These are phyloP conservation scores for Sanderia malayensis DNA, from an alignment of 30 jellyfish, hydroid and myxozoan species.

Conservation along the genomic window DNA sequence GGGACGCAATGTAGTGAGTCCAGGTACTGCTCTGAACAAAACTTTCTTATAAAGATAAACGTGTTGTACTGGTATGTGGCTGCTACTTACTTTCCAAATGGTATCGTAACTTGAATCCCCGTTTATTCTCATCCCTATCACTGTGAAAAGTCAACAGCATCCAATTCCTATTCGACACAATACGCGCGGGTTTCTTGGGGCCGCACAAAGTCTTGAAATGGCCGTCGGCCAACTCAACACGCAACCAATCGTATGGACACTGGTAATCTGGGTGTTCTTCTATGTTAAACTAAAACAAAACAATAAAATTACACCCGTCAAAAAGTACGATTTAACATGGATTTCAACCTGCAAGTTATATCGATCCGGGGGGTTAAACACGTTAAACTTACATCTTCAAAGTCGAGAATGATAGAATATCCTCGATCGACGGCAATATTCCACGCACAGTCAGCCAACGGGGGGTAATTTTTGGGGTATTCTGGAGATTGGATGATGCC, in stretches of 20 bases:
- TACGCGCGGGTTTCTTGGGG: slow-evolving; percentile 41
- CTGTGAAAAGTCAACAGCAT: slow-evolving; percentile 59
- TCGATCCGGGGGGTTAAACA: no score
- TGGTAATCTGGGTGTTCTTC: slow-evolving; percentile 91
- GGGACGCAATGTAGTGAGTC: no score
- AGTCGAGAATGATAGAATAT: slow-evolving; percentile 64
- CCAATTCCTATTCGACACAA: slow-evolving; percentile 67
- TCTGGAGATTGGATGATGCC: slow-evolving; percentile 90
- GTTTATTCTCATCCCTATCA: slow-evolving; percentile 58
- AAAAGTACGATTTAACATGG: neutral
- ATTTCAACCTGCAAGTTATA: neutral
- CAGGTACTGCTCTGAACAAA: no score
- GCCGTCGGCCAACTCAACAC: slow-evolving; percentile 61
- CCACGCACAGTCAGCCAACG: slow-evolving; percentile 93
- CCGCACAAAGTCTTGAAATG: slow-evolving; percentile 76
- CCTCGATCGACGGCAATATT: slow-evolving; percentile 76
- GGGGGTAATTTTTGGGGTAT: slow-evolving; percentile 90
- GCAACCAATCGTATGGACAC: slow-evolving; percentile 90
- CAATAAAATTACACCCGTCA: neutral
- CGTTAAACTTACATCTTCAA: slow-evolving; percentile 79
- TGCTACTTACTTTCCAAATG: slow-evolving; percentile 74
- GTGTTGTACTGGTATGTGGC: no score
- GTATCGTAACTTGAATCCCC: slow-evolving; percentile 78
- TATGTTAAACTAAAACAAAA: slow-evolving; percentile 64
- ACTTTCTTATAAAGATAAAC: no score